Evolutionary conservation across 2,113 vertebrate genomes (phyloP), one percentile per base, ranked within the genome.

Genomic region (Corydoras sp.): DNA sequence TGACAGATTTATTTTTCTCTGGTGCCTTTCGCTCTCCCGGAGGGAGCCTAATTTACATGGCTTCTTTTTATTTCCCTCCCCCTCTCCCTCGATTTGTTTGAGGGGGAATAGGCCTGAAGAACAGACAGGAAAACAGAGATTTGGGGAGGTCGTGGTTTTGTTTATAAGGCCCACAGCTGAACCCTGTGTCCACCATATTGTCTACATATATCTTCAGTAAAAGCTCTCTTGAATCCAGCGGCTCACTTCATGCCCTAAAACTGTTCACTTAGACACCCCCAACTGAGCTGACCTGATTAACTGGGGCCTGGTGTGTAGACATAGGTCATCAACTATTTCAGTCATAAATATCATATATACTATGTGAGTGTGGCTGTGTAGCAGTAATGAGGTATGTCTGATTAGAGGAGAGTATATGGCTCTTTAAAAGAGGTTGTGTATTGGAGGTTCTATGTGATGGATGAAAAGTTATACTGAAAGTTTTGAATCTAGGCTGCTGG

Each of bases 1-100:
- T 72, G 2, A 83, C 83, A 87, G 86, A 90, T 88, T 87, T 88
- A 88, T 90, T 90, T 87, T 88, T 86, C 86, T 84, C 82, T 29
- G 18, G 18, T 24, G 80, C 35, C 80, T 61, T 81, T 82, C 80
- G 83, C 84, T 86, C 74, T 77, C 85, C 82, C 77, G 64, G 83
- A 86, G 84, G 82, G 81, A 83, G 82, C 82, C 81, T 82, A 81
- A 87, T 87, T 24, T 24, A 24, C 18, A 24, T 24, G 18, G 18
- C 18, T 50, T n/a, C 65, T 13, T 24, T 56, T 32, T 29, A 18
- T 56, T 29, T 12, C 65, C 35, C 53, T 56, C 65, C 32, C 65
- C 29, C 54, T 69, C 66, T 68, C 72, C 4, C 53, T 55, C 53
- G 8, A 10, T 13, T 3, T 55, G 14, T 55, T 7, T 67, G 65